phyloP scores from a whole-genome alignment of 1,140 invertebrate genomes.

The Lysiphlebus fabarum region DNA sequence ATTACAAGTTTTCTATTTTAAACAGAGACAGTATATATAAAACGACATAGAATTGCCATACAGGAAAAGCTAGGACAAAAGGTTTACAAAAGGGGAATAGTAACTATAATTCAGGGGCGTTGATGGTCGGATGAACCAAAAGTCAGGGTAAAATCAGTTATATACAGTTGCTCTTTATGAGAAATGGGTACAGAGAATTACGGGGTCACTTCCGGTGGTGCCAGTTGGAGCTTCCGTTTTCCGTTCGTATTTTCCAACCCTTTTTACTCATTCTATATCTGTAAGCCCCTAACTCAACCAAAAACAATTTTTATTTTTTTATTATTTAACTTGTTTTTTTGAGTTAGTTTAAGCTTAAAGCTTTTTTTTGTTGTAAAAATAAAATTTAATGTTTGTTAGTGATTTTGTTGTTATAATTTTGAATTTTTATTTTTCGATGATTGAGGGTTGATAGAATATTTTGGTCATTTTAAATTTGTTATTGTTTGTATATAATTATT shows the following conservation, averaged over 20 bases:
- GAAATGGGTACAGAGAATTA: slow-evolving; percentile 47
- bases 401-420: no score
- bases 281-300: no score
- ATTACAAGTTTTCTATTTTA: not conserved
- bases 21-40: not conserved
- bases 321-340: no score
- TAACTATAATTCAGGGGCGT: slow-evolving; percentile 51
- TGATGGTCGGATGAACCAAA: slow-evolving; percentile 49
- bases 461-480: no score
- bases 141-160: not conserved
- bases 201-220: slow-evolving; percentile 56
- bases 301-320: no score
- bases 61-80: slow-evolving; percentile 54
- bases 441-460: no score
- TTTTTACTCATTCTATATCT: not conserved
- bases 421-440: no score
- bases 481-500: no score
- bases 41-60: slow-evolving; percentile 32
- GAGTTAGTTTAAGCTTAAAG: no score
- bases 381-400: no score
- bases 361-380: no score
- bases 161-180: not conserved
- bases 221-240: slow-evolving; percentile 53
- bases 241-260: slow-evolving; percentile 39
- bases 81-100: slow-evolving; percentile 42